Conservation (phyloP, 1,140 invertebrate species). For the Tyrophagus putrescentiae region DNA sequence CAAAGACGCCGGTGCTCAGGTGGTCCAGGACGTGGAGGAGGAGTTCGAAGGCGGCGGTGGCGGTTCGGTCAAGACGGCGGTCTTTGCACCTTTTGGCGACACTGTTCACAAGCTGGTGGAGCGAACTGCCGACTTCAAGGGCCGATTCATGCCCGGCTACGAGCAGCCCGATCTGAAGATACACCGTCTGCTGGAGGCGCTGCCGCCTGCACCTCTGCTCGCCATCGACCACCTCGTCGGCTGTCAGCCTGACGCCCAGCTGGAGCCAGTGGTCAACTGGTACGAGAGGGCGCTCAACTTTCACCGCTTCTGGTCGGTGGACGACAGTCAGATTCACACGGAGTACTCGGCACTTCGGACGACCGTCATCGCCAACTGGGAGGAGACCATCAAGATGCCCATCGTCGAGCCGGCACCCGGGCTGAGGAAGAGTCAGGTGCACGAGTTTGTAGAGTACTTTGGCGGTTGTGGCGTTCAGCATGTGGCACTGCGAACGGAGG, state of each 20-base stretch:
- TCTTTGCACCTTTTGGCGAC: conserved; percentile 89
- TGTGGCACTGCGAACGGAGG: conserved; percentile 81
- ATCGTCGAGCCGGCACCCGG: conserved; percentile 96
- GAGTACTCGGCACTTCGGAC: conserved; percentile 89
- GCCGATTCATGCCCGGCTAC: conserved; percentile 79
- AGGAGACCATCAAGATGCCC: conserved; percentile 96
- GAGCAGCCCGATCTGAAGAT: conserved; percentile 32
- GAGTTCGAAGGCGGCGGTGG: conserved; percentile 73
- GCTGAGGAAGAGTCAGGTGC: conserved; percentile 89
- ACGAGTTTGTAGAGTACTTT: conserved; percentile 97
- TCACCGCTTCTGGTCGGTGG: conserved; percentile 98
- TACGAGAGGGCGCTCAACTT: conserved; percentile 86
- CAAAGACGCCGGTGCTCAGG: conserved; percentile 60
- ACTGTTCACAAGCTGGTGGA: conserved; percentile 92
- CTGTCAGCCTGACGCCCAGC: conserved; percentile 80
- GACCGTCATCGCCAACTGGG: conserved; percentile 91
- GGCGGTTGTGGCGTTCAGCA: conserved; percentile 94
- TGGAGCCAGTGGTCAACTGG: conserved; percentile 79
- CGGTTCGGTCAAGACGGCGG: conserved; percentile 68
- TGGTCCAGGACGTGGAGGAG: conserved; percentile 74
- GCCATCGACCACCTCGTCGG: conserved; percentile 95
- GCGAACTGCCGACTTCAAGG: conserved; percentile 59
- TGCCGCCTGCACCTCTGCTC: conserved; percentile 53
- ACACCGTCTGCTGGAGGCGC: conserved; percentile 36
- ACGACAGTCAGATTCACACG: conserved; percentile 88